phyloP scores from a whole-genome alignment of 2,113 vertebrate species.

The Rhagologus leucostigma region DNA sequence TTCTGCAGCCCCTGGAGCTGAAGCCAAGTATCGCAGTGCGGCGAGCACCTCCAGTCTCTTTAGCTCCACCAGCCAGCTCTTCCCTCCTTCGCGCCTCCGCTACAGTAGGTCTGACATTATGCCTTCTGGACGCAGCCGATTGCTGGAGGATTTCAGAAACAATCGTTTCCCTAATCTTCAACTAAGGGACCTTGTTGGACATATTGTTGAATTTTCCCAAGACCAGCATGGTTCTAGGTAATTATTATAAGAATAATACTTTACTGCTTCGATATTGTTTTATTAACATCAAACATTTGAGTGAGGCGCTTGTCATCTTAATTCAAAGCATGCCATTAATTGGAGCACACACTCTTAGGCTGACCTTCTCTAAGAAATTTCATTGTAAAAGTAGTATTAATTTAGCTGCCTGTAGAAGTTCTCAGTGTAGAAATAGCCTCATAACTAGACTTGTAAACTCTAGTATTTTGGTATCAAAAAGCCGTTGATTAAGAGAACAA shows the following conservation, averaged over 20 bases:
- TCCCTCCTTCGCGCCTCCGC: slow-evolving; percentile 90
- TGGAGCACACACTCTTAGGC: neutral
- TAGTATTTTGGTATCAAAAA: neutral
- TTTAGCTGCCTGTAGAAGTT: neutral
- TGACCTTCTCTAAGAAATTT: neutral
- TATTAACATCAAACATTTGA: neutral
- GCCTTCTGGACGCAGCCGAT: slow-evolving; percentile 91
- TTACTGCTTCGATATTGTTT: neutral
- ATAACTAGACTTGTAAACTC: slow-evolving; percentile 19
- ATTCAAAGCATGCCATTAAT: neutral
- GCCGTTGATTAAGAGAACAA: neutral
- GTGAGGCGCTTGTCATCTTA: neutral
- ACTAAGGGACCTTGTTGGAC: slow-evolving; percentile 90
- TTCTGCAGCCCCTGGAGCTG: slow-evolving; percentile 94
- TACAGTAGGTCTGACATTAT: slow-evolving; percentile 95
- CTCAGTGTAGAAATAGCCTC: neutral
- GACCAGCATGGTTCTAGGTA: slow-evolving; percentile 97
- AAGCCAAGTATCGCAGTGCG: slow-evolving; percentile 91
- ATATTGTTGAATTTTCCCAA: slow-evolving; percentile 97
- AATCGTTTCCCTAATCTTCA: slow-evolving; percentile 97
- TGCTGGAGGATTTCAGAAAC: slow-evolving; percentile 95
- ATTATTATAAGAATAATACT: neutral
- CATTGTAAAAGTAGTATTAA: neutral
- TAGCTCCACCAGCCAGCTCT: slow-evolving; percentile 94
- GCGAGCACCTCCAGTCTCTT: slow-evolving; percentile 90